These are phyloP conservation scores for Conomelus anceps DNA, from an alignment of 2,888 invertebrate species.

Conservation along the genomic window DNA sequence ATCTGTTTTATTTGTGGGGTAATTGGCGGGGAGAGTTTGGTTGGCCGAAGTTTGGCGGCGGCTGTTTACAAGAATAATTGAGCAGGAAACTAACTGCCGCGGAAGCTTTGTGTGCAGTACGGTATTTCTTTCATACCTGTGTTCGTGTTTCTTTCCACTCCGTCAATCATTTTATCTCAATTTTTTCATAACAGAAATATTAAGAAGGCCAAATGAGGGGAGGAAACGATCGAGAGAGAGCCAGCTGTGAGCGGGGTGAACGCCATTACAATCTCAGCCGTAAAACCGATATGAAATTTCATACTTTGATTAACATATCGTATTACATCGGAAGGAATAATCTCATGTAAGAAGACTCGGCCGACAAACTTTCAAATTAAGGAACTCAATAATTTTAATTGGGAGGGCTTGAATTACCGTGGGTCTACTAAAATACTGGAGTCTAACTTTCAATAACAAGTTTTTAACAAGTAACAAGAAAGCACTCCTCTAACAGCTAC, in stretches of 20 bases:
- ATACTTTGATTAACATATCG: background rate
- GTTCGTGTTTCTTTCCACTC: background rate
- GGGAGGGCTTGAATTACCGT: background rate
- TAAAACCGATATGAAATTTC: background rate
- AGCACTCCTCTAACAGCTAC: background rate
- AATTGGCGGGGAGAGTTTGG: background rate
- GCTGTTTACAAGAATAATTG: background rate
- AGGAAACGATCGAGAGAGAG: too few relatives aligned
- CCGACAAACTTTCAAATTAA: background rate
- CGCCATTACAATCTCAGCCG: background rate
- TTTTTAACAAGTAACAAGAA: too few relatives aligned
- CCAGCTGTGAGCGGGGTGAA: background rate
- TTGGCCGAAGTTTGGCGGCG: background rate
- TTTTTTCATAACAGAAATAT: background rate
- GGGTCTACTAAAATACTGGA: background rate
- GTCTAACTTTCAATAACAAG: too few relatives aligned
- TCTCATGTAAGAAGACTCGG: background rate
- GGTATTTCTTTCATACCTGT: background rate
- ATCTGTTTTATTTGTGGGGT: background rate
- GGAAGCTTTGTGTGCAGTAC: background rate
- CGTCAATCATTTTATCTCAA: background rate
- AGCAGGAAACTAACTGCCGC: background rate
- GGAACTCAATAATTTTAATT: background rate
- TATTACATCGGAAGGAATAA: background rate
- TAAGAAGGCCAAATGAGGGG: background rate